Conservation (phyloP, 2,797 vertebrate genomes). For the Myotis vivesi region DNA sequence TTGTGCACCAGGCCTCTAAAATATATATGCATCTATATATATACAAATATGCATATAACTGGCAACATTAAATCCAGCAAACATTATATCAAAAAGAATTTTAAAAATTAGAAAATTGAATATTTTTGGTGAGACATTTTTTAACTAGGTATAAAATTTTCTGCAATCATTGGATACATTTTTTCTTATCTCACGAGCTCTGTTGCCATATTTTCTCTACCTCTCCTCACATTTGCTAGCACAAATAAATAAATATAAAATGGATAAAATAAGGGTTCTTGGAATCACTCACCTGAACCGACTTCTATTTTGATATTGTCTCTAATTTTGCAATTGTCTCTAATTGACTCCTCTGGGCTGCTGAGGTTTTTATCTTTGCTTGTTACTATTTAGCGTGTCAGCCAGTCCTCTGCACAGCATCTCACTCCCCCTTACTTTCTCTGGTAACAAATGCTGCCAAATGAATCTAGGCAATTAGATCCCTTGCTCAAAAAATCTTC, state of each 20-base stretch:
- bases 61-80: not conserved
- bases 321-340: not conserved
- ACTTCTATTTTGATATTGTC: not conserved
- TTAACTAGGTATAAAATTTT: not conserved
- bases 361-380: not conserved
- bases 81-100: not conserved
- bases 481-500: not conserved
- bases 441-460: not conserved
- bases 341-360: not conserved
- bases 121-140: not conserved
- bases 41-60: not conserved
- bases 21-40: not conserved
- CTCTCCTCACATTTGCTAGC: not conserved
- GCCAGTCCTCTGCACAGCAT: not conserved
- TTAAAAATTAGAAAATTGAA: constrained; percentile 22
- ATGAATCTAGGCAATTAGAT: not conserved
- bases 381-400: not conserved
- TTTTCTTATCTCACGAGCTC: not conserved
- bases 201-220: not conserved
- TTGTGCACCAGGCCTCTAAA: no score
- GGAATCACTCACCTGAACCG: not conserved
- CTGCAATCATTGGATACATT: not conserved
- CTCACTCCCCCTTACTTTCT: not conserved
- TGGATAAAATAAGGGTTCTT: not conserved
- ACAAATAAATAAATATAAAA: not conserved